Base-by-base conservation (phyloP, 2,113 vertebrate species). In the Platysternon megacephalum region DNA sequence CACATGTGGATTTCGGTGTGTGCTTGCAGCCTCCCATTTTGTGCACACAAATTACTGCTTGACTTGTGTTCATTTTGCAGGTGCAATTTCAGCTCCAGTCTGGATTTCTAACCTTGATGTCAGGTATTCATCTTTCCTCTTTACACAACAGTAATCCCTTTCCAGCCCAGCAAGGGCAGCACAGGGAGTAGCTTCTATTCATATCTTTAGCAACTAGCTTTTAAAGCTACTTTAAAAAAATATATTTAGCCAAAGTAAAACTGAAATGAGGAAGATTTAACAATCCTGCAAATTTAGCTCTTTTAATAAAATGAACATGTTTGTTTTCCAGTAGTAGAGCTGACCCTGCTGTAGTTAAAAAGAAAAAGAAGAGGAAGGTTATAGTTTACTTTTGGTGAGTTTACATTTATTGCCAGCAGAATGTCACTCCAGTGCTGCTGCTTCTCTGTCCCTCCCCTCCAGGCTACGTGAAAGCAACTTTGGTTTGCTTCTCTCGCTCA, bases 401-500 rank as follows among this genome's bases (percentile, higher is more conserved):
- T 97, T 96, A 93, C 93, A 89, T 93, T 95, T 93, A 88, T 13
- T 92, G 94, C 56, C 85, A 89, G 88, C 58, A 83, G 93, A 96
- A 93, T 93, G 89, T 96, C 96, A 81, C 96, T 97, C 88, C 85
- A 89, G 95, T 87, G 97, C 93, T 80, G 16, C 82, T 91, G 94
- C 82, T 93, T 91, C 96, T 89, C 87, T 11, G 44, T 89, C 74
- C 79, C 94, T 96, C 94, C 95, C 94, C 96, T 98, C 94, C 94
- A 94, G 90, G 78, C 89, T 89, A 88, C 91, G 93, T 95, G 96
- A 97, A 98, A 97, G 97, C 97, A 96, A 96, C 98, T 98, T 97
- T 88, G 92, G 97, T 98, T 98, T 97, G 97, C 88, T 93, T 95
- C 97, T 95, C 90, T 97, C 95, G 87, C 94, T 98, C 98, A 97